Conservation (phyloP, 2,888 invertebrate genomes). For the Lysandra coridon region DNA sequence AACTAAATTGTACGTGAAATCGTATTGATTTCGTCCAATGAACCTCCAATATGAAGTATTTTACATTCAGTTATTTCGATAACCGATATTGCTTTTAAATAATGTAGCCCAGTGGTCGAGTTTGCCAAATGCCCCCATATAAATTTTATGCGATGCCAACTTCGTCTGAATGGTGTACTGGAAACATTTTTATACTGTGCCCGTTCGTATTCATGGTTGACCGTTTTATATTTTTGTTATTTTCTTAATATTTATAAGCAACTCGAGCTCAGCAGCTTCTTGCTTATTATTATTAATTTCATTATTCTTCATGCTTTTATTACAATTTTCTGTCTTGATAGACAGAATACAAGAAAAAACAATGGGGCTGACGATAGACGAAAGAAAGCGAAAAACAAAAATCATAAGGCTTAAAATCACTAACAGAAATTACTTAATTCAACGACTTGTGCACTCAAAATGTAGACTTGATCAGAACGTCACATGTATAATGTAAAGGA, state of each 20-base stretch:
- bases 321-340: too few relatives aligned
- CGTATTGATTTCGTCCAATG: background rate
- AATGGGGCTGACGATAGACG: too few relatives aligned
- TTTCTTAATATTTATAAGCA: too few relatives aligned
- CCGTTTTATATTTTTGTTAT: too few relatives aligned
- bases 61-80: constrained; percentile 16
- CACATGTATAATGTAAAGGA: background rate
- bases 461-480: background rate
- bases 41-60: background rate
- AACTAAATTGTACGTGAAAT: background rate
- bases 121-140: constrained; percentile 6
- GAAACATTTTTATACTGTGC: background rate
- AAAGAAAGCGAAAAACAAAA: too few relatives aligned
- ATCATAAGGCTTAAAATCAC: too few relatives aligned
- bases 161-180: constrained; percentile 5
- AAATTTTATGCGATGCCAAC: constrained; percentile 21
- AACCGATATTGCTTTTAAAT: constrained; percentile 20
- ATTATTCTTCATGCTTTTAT: too few relatives aligned
- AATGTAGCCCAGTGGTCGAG: background rate
- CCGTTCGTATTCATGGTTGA: background rate
- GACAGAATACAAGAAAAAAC: too few relatives aligned
- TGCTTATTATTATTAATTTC: too few relatives aligned
- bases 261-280: too few relatives aligned
- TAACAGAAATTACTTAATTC: too few relatives aligned
- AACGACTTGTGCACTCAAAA: background rate